Conservation (phyloP, 2,113 vertebrate species). For the Actinemys pallida region DNA sequence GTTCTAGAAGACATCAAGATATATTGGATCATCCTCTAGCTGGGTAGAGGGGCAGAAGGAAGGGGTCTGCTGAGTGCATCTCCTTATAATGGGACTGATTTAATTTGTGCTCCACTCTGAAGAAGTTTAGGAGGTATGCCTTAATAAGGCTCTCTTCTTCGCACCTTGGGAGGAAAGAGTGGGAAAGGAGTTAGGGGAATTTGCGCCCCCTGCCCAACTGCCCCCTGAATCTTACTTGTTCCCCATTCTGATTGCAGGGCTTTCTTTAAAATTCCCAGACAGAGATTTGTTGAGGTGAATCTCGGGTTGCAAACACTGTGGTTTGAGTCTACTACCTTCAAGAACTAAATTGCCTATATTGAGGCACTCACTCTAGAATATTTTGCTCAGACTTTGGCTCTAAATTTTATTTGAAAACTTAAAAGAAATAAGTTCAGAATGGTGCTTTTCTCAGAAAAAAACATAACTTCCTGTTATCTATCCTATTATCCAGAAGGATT, state of each 20-base stretch:
- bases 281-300: not conserved
- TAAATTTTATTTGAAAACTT: not conserved
- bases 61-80: too few species aligned
- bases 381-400: not conserved
- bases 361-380: not conserved
- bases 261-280: not conserved
- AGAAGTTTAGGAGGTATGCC: too few species aligned
- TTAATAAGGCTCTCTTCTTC: too few species aligned
- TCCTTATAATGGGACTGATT: too few species aligned
- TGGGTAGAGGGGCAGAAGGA: too few species aligned
- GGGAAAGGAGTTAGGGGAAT: not conserved
- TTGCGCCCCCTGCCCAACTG: not conserved
- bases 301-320: rapidly evolving
- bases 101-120: not conserved
- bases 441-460: not conserved
- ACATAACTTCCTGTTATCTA: not conserved
- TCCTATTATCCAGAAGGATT: not conserved
- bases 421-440: not conserved
- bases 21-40: not conserved
- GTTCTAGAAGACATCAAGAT: not conserved
- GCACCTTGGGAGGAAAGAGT: too few species aligned
- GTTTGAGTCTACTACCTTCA: constrained; percentile 13
- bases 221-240: not conserved
- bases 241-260: not conserved
- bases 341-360: not conserved